Evolutionary conservation across 2,113 vertebrate genomes (phyloP), one percentile per base, ranked within the genome.

Genomic region (Spheniscus mendiculus): DNA sequence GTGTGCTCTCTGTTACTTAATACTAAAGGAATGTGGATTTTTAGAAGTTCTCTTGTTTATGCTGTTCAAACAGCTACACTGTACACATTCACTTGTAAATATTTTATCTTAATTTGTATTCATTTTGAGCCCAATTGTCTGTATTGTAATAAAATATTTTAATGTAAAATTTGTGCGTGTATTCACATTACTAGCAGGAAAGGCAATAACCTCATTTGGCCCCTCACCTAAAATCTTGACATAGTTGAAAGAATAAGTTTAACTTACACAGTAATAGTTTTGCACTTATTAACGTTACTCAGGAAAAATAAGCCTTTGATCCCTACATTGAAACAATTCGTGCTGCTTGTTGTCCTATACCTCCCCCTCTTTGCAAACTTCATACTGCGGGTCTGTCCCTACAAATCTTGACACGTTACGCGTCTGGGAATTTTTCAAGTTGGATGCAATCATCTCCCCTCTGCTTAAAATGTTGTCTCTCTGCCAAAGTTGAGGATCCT

Each of bases 141-240:
- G 93, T 97, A 98, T 94, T 98, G 96, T 97, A 98, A 98, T 98
- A 98, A 98, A 98, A 88, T 98, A 98, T 98, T 98, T 98, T 98
- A 97, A 95, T 87, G 96, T 98, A 98, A 91, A 71, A 42, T 42
- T 74, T 83, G 53, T 92, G 83, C 5, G 45, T 83, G 32, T 90
- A 65, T 55, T 87, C 96, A 70, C 34, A 50, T 91, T 88, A 66
- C 26, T 66, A 23, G 52, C 30, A 83, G 49, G 70, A 72, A 83
- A 67, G 19, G 61, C 27, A 63, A 32, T 36, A 66, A 70, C 20
- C 6, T 89, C 30, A 8, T 11, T 17, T 62, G 45, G 25, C 14
- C 29, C 5, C 15, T 59, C 34, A n/a, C 25, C 78, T 73, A 42
- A 71, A 85, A 40, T 32, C 63, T 16, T 56, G 27, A 58, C 6